These are phyloP conservation scores for Leptatherina wallacei DNA, from an alignment of 2,797 vertebrate species.

Conservation along the genomic window DNA sequence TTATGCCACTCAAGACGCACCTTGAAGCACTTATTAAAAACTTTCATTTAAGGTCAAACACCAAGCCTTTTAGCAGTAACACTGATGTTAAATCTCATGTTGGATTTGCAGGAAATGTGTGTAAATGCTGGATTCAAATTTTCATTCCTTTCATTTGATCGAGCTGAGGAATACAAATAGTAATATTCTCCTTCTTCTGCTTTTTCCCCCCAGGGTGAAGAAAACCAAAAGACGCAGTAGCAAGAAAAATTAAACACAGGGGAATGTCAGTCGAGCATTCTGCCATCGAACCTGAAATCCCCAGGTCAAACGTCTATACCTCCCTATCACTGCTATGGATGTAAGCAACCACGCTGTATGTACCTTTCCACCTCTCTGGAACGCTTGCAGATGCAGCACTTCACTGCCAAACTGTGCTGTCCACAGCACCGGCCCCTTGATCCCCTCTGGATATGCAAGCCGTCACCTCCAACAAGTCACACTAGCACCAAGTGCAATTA, in stretches of 20 bases:
- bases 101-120: neutral
- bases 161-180: neutral
- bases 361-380: slow-evolving; percentile 70
- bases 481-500: slow-evolving; percentile 54
- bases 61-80: neutral
- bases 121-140: neutral
- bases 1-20: neutral
- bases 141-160: neutral
- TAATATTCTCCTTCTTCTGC: slow-evolving; percentile 6
- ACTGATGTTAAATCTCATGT: neutral
- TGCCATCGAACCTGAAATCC: slow-evolving; percentile 25
- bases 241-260: slow-evolving; percentile 68
- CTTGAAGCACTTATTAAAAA: neutral
- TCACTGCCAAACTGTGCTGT: slow-evolving; percentile 55
- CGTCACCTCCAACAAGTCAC: slow-evolving; percentile 15
- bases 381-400: slow-evolving; percentile 82
- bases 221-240: slow-evolving; percentile 78
- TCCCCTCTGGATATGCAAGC: slow-evolving; percentile 6
- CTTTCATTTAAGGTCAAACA: neutral
- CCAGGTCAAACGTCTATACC: slow-evolving; percentile 48
- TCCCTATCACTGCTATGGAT: slow-evolving; percentile 72
- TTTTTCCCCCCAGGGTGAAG: slow-evolving; percentile 79
- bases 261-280: neutral
- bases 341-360: slow-evolving; percentile 68
- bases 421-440: slow-evolving; percentile 11